These are phyloP conservation scores for Nomada ruficornis DNA, from an alignment of 2,888 invertebrate genomes.

Conservation along the genomic window DNA sequence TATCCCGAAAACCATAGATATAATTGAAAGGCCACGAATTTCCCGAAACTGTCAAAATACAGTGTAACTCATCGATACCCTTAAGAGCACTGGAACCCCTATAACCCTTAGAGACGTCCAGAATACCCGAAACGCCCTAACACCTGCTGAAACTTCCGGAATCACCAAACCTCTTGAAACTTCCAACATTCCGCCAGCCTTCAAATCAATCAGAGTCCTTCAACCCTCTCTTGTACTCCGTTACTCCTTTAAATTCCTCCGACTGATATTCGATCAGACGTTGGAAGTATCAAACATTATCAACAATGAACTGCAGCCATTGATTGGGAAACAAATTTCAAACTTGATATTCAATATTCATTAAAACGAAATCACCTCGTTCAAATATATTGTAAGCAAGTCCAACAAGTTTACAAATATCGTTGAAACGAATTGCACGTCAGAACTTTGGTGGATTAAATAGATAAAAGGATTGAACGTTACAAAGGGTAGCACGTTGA, in stretches of 20 bases:
- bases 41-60: constrained; percentile 15
- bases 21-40: constrained; percentile 17
- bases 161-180: constrained; percentile 26
- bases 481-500: not conserved
- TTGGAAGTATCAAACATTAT: too few species aligned
- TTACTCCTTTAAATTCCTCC: not conserved
- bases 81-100: not conserved
- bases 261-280: too few species aligned
- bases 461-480: not conserved
- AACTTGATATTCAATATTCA: too few species aligned
- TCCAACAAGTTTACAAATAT: too few species aligned
- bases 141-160: constrained; percentile 26
- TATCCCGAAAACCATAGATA: not conserved
- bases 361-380: too few species aligned
- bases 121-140: constrained; percentile 7
- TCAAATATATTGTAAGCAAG: too few species aligned
- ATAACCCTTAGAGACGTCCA: constrained; percentile 7
- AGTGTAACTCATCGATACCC: constrained; percentile 7
- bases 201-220: constrained; percentile 31
- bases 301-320: too few species aligned
- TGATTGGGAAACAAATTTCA: too few species aligned
- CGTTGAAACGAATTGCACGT: too few species aligned
- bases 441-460: not conserved
- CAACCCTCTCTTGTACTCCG: not conserved
- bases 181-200: constrained; percentile 21